These are phyloP conservation scores for Lampropteryx suffumata DNA, from an alignment of 2,888 invertebrate genomes.

Conservation along the genomic window DNA sequence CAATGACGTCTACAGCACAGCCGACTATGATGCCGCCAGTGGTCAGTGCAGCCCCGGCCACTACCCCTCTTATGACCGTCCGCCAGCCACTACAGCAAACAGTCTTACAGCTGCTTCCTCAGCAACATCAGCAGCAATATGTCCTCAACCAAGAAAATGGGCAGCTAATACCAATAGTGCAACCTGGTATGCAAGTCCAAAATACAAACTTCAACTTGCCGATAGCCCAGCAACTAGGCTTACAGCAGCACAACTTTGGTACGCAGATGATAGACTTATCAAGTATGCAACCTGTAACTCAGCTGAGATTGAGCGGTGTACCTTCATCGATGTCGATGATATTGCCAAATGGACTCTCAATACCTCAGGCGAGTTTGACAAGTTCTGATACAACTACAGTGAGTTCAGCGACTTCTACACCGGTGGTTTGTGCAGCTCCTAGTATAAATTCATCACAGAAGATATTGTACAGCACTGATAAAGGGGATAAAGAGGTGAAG, in stretches of 20 bases:
- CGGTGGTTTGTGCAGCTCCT: constrained; percentile 76
- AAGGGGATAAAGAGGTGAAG: constrained; percentile 73
- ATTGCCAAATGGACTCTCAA: constrained; percentile 66
- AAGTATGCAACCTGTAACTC: constrained; percentile 75
- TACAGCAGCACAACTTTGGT: constrained; percentile 73
- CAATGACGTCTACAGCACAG: constrained; percentile 58
- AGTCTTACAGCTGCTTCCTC: constrained; percentile 69
- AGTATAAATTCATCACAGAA: constrained; percentile 72
- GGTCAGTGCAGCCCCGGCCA: constrained; percentile 67
- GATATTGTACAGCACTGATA: constrained; percentile 73
- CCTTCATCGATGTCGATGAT: constrained; percentile 79
- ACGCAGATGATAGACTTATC: constrained; percentile 74
- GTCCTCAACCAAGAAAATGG: constrained; percentile 76
- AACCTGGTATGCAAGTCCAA: constrained; percentile 72
- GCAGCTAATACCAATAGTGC: constrained; percentile 76
- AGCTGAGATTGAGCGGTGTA: constrained; percentile 68
- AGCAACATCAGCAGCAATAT: constrained; percentile 71
- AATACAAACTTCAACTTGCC: constrained; percentile 73
- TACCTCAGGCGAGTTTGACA: constrained; percentile 69
- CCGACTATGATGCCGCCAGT: constrained; percentile 65
- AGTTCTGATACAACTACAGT: constrained; percentile 72
- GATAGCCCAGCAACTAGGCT: constrained; percentile 58
- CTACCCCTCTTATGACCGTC: constrained; percentile 73
- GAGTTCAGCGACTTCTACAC: constrained; percentile 69
- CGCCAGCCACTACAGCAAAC: constrained; percentile 60